phyloP scores from a whole-genome alignment of 2,113 vertebrate genomes.

The Peromyscus leucopus region DNA sequence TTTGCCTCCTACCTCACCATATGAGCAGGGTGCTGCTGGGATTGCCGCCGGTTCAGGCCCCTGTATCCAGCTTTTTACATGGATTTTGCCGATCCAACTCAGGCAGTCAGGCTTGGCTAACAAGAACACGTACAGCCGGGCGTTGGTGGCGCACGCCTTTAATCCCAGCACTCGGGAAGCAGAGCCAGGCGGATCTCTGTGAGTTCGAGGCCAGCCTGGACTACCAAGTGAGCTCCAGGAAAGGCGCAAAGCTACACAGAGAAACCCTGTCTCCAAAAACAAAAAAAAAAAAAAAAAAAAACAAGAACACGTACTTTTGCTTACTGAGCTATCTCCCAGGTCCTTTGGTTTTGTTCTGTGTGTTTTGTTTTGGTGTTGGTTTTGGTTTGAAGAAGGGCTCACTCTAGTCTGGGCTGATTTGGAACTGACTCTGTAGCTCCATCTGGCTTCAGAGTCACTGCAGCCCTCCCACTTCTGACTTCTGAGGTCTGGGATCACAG shows the following conservation, averaged over 20 bases:
- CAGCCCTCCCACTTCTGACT: not conserved
- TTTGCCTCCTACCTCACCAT: not conserved
- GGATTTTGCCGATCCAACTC: not conserved
- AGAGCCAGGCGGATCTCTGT: no score
- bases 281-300: no score
- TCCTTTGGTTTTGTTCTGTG: not conserved
- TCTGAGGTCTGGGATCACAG: not conserved
- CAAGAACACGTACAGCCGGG: not conserved
- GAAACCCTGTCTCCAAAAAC: no score
- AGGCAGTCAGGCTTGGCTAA: not conserved
- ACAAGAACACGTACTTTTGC: not conserved
- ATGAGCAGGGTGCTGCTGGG: not conserved
- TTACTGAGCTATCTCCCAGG: no score
- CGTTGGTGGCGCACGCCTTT: no score
- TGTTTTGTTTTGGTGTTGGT: not conserved
- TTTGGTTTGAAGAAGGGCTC: not conserved
- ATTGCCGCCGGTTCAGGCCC: not conserved
- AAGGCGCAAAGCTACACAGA: no score
- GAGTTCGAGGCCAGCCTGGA: no score
- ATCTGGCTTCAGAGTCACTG: not conserved
- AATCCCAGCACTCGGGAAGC: no score
- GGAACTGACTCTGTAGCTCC: not conserved
- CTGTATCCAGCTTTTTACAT: not conserved
- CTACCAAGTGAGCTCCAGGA: no score
- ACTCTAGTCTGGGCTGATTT: not conserved